Evolutionary conservation across 35 echinoderm and acorn worm genomes (phyloP).

Genomic region (Ophiothrix spiculata): DNA sequence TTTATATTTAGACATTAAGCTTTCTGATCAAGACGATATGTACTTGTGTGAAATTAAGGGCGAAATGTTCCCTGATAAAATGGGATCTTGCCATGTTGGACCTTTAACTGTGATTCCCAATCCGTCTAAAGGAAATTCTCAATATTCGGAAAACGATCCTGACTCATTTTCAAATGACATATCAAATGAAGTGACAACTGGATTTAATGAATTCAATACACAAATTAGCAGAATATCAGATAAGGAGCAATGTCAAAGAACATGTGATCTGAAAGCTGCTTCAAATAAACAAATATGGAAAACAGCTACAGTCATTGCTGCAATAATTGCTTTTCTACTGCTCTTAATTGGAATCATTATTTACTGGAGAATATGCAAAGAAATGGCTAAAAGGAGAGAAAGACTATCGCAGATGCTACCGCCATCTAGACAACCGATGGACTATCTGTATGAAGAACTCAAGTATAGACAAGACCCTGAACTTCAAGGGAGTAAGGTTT

Average conservation of each 20-base stretch:
- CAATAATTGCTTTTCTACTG: background rate
- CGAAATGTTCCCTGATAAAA: background rate
- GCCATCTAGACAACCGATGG: background rate
- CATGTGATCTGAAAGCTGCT: background rate
- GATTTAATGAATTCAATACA: background rate
- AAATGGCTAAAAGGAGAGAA: background rate
- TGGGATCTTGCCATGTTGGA: background rate
- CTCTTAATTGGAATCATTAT: background rate
- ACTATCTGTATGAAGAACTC: background rate
- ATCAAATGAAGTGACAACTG: background rate
- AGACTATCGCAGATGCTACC: background rate
- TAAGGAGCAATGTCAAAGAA: background rate
- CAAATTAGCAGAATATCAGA: background rate
- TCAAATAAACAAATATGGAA: background rate
- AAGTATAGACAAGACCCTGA: background rate
- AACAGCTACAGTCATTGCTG: background rate
- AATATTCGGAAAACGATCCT: background rate
- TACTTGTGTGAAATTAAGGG: background rate
- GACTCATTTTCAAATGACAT: too few species aligned
- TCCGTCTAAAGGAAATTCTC: background rate
- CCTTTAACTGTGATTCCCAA: background rate
- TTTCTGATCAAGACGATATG: background rate
- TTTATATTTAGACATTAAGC: background rate
- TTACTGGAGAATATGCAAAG: background rate
- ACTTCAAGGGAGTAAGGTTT: background rate